Evolutionary conservation across 2,797 vertebrate species (phyloP).

Genomic region (Oreortyx pictus): DNA sequence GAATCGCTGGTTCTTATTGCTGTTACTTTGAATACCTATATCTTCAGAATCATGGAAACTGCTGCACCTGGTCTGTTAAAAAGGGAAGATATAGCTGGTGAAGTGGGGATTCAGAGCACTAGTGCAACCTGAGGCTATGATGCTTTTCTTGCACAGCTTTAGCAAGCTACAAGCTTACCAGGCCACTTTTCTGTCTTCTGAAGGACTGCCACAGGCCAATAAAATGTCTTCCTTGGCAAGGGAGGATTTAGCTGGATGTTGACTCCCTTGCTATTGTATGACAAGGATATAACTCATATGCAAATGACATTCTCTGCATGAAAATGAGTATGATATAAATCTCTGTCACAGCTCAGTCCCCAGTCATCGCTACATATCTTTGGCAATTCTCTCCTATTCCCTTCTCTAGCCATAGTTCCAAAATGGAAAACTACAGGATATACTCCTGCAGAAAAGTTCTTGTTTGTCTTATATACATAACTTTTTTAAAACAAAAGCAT

Average conservation of each 20-base stretch:
- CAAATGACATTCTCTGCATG: constrained; percentile 1
- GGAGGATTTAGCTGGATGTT: neutral
- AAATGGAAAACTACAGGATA: neutral
- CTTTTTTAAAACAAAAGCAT: neutral
- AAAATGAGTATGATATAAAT: constrained; percentile 4
- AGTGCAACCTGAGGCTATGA: neutral
- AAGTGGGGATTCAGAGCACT: neutral
- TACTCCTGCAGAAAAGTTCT: neutral
- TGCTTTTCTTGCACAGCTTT: neutral
- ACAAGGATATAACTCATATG: constrained; percentile 9
- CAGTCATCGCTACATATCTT: neutral
- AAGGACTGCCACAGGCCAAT: neutral
- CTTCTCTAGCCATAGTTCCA: neutral
- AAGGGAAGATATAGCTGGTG: neutral
- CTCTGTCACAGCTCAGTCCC: neutral
- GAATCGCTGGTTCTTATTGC: no score
- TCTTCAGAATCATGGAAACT: neutral
- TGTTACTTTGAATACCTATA: neutral
- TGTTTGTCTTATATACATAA: neutral
- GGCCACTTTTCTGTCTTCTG: neutral
- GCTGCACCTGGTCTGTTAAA: neutral
- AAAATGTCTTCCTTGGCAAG: neutral
- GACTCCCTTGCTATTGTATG: neutral
- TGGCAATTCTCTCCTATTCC: neutral
- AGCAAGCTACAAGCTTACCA: neutral